phyloP scores from a whole-genome alignment of 2,888 invertebrate species.

The Apodemia mormo region DNA sequence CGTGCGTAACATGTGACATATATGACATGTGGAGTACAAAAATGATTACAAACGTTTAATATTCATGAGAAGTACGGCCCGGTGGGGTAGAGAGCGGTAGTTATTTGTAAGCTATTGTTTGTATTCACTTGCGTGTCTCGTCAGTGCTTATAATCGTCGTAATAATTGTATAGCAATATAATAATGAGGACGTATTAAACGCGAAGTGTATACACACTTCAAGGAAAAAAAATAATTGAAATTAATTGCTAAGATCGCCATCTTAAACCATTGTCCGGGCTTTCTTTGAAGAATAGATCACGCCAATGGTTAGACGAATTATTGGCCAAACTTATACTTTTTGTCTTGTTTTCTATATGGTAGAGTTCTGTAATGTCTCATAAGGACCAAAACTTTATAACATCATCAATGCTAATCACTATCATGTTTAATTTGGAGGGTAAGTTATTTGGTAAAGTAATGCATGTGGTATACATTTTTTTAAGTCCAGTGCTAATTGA shows the following conservation, averaged over 20 bases:
- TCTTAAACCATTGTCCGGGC: too few relatives aligned
- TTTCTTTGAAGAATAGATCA: too few relatives aligned
- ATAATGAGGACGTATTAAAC: conserved; percentile 13
- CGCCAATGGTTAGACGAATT: too few relatives aligned
- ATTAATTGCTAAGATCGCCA: background rate
- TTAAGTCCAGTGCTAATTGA: too few relatives aligned
- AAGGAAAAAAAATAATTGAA: background rate
- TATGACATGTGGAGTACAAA: conserved; percentile 14
- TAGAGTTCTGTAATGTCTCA: too few relatives aligned
- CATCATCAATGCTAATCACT: too few relatives aligned
- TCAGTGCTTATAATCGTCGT: conserved; percentile 7
- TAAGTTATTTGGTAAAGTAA: too few relatives aligned
- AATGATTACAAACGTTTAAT: conserved; percentile 8
- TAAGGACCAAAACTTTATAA: too few relatives aligned
- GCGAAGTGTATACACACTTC: background rate
- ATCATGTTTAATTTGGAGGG: too few relatives aligned
- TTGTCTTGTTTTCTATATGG: too few relatives aligned
- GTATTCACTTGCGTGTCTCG: conserved; percentile 19
- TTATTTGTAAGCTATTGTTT: conserved; percentile 11
- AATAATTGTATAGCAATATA: conserved; percentile 9
- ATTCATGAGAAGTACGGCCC: conserved; percentile 3
- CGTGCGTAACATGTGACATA: conserved; percentile 18
- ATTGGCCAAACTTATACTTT: too few relatives aligned
- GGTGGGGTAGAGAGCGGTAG: conserved; percentile 18
- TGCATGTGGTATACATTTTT: too few relatives aligned